Conservation (phyloP, 2,797 vertebrate genomes). For the Sebastolobus alascanus region DNA sequence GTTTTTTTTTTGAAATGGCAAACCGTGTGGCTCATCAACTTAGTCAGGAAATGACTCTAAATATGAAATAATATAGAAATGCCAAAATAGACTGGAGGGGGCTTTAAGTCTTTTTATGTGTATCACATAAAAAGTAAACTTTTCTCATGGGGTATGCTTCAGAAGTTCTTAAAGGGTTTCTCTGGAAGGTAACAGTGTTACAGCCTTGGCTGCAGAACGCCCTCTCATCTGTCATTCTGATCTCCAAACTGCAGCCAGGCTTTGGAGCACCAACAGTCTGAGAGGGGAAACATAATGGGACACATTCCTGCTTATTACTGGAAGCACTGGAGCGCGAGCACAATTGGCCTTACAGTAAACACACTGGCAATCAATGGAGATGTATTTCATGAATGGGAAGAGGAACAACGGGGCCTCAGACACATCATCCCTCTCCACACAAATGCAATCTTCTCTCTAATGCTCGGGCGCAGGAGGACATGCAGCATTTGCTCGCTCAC, state of each 20-base stretch:
- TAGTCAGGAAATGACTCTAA: too few relatives aligned
- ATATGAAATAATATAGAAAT: too few relatives aligned
- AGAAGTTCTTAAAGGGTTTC: constrained; percentile 20
- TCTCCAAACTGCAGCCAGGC: constrained; percentile 37
- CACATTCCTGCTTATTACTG: constrained; percentile 62
- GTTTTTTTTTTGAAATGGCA: too few relatives aligned
- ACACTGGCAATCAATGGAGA: constrained; percentile 62
- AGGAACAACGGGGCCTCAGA: constrained; percentile 56
- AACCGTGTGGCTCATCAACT: too few relatives aligned
- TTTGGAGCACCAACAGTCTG: constrained; percentile 37
- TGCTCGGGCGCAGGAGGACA: constrained; percentile 42
- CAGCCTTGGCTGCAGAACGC: constrained; percentile 23
- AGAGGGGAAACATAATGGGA: constrained; percentile 49
- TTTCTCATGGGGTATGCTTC: constrained; percentile 16
- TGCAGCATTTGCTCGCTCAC: constrained; percentile 31
- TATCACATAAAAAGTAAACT: constrained; percentile 16
- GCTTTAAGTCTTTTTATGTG: constrained; percentile 5
- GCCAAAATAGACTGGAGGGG: too few relatives aligned
- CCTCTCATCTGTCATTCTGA: constrained; percentile 43
- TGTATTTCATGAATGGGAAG: constrained; percentile 66
- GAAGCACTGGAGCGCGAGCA: constrained; percentile 49
- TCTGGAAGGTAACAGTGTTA: constrained; percentile 33
- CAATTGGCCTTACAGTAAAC: constrained; percentile 71
- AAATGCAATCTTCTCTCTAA: constrained; percentile 66
- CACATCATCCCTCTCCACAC: constrained; percentile 59